Evolutionary conservation across 2,113 vertebrate genomes (phyloP).

Genomic region (Chelonoidis abingdonii): DNA sequence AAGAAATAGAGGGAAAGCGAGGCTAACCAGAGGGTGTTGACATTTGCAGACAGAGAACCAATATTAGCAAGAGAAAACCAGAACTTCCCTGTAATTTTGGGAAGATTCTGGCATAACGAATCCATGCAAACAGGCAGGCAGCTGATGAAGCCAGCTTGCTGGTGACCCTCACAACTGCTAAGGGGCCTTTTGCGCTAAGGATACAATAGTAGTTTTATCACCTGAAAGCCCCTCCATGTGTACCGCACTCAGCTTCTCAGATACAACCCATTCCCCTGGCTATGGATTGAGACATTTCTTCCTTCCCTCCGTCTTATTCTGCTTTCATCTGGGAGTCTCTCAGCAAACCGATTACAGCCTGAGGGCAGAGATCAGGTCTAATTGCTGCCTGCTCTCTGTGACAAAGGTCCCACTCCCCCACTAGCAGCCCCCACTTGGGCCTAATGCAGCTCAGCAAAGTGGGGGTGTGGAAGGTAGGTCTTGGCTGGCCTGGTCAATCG

Average conservation of each 20-base stretch:
- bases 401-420: not conserved
- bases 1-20: not conserved
- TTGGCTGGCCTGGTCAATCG: not conserved
- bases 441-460: not conserved
- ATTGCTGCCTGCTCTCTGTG: not conserved
- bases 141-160: not conserved
- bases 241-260: not conserved
- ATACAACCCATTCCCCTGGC: not conserved
- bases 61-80: rapidly evolving
- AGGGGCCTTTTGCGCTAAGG: not conserved
- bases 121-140: rapidly evolving
- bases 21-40: rapidly evolving
- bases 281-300: not conserved
- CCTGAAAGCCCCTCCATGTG: not conserved
- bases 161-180: not conserved
- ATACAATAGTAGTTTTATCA: not conserved
- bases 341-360: not conserved
- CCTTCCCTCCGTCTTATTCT: not conserved
- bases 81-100: rapidly evolving
- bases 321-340: not conserved
- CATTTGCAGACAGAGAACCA: rapidly evolving
- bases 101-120: rapidly evolving
- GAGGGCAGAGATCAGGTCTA: not conserved
- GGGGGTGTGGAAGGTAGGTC: not conserved
- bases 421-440: not conserved